Base-by-base conservation (phyloP, 2,888 invertebrate genomes). In the Trissolcus japonicus region DNA sequence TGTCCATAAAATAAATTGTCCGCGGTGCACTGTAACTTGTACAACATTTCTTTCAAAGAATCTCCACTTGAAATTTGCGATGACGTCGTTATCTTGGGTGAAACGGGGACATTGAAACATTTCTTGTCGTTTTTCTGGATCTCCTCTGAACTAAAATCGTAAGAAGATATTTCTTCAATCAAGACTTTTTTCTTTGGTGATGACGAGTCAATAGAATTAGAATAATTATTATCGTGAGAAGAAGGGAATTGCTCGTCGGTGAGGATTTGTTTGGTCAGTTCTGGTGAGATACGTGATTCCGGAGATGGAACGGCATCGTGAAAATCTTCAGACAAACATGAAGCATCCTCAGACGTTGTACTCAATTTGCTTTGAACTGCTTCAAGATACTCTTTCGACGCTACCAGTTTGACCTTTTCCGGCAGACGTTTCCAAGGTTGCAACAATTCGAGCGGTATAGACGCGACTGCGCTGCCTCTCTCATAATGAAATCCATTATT, bases 101-200 rank as follows among this genome's bases (percentile, higher is more conserved):
- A 14, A 14, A 43, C 2, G 3, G n/a, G 4, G 3, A 6, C n/a
- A 43, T 43, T 6, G 43, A 13, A 0, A 9, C 14, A 16, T 3
- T 7, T 6, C 2, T 7, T 40, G n/a, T 59, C 40, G 11, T 62
- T 62, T 43, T 21, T 4, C 6, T 50, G 6, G 4, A 63, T 35
- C 21, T 71, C 63, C 3, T 63, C 51, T 14, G 50, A 25, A 1
- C 29, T 11, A 11, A 63, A 71, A 3, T 62, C 62, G n/a, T 51
- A 17, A 7, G 69, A 71, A 56, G 43, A 56, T 17, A 71, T 35
- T 16, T 71, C 69, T 17, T 35, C 62, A 7, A 71, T 71, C 21
- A 71, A 9, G 2, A 9, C 13, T 43, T 57, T 11, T 56, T 40
- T 14, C 13, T 2, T 13, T 43, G 43, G 43, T 43, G 11, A 6